phyloP scores from a whole-genome alignment of 2,888 invertebrate species.

The Cephus pulcher region DNA sequence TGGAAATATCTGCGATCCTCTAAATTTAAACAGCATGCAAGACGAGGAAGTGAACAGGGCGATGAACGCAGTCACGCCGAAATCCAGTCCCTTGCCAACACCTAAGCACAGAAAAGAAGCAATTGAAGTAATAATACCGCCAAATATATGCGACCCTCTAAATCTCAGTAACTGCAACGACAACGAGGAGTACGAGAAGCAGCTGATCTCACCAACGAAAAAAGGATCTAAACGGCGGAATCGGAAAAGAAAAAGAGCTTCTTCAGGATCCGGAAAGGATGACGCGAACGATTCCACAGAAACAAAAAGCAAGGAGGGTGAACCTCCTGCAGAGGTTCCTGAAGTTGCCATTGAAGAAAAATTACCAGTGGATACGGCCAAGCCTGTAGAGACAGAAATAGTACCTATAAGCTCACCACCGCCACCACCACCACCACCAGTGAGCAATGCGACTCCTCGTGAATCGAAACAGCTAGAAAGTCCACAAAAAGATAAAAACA shows the following conservation, averaged over 20 bases:
- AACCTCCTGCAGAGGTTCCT: constrained; percentile 11
- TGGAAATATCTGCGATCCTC: constrained; percentile 94
- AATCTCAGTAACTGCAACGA: constrained; percentile 80
- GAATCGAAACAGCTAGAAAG: constrained; percentile 39
- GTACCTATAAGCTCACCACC: constrained; percentile 25
- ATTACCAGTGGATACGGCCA: constrained; percentile 14
- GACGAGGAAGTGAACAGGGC: constrained; percentile 82
- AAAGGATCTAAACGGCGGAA: constrained; percentile 74
- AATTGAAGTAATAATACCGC: constrained; percentile 92
- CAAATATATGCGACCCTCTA: constrained; percentile 91
- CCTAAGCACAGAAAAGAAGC: constrained; percentile 83
- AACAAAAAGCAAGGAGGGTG: constrained; percentile 61
- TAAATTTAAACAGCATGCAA: constrained; percentile 92
- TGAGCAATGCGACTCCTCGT: constrained; percentile 25
- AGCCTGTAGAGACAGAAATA: constrained; percentile 29
- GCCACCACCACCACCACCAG: constrained; percentile 13
- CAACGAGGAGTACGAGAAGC: constrained; percentile 85
- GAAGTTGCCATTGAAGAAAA: constrained; percentile 14
- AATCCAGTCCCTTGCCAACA: constrained; percentile 89
- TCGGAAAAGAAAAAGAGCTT: constrained; percentile 73
- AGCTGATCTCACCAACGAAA: constrained; percentile 78
- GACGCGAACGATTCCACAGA: constrained; percentile 68
- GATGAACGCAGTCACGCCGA: constrained; percentile 91
- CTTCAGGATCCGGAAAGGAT: constrained; percentile 67
- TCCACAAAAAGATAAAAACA: constrained; percentile 53